A percentile compares a stretch with the other conserved stretches of the same genome.
Conservation (phyloP, 2,113 vertebrate genomes). For the Gulo gulo region DNA sequence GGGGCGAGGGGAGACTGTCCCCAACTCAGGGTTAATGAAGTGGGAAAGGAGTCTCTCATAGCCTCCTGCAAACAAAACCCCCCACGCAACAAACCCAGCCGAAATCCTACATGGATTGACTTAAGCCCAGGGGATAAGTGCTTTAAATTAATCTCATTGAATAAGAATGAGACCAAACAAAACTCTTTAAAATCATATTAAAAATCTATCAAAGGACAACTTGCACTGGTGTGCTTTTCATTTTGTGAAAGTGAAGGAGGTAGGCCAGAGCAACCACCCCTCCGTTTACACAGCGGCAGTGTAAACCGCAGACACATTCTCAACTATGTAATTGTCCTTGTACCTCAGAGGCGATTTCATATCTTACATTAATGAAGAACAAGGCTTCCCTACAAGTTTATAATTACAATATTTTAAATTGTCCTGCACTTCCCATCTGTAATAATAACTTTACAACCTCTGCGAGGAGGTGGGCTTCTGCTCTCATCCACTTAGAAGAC, state of each 20-base stretch:
- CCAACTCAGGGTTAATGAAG: slow-evolving; percentile 99
- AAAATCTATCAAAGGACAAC: slow-evolving; percentile 97
- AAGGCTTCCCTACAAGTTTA: slow-evolving; percentile 78
- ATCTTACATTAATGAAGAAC: slow-evolving; percentile 85
- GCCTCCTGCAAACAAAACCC: slow-evolving; percentile 90
- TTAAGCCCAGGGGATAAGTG: slow-evolving; percentile 97
- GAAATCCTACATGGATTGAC: slow-evolving; percentile 92
- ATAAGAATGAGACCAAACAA: slow-evolving; percentile 94
- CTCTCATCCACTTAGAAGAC: fast-evolving
- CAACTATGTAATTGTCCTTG: slow-evolving; percentile 84
- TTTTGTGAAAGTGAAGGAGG: slow-evolving; percentile 73
- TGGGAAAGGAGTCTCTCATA: slow-evolving; percentile 95
- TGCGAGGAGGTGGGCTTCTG: neutral
- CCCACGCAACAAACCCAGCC: slow-evolving; percentile 79
- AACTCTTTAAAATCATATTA: slow-evolving; percentile 98
- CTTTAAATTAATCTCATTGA: slow-evolving; percentile 98
- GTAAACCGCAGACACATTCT: slow-evolving; percentile 82
- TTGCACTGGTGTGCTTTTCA: slow-evolving; percentile 87
- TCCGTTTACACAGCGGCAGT: slow-evolving; percentile 83
- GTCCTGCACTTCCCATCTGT: slow-evolving; percentile 70
- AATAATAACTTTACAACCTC: slow-evolving; percentile 63
- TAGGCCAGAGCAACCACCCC: slow-evolving; percentile 69
- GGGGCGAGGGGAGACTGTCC: slow-evolving; percentile 85
- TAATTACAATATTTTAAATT: slow-evolving; percentile 81
- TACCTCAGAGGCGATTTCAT: slow-evolving; percentile 75